Evolutionary conservation across 2,797 vertebrate species (phyloP).

Genomic region (Sebastes iracundus): DNA sequence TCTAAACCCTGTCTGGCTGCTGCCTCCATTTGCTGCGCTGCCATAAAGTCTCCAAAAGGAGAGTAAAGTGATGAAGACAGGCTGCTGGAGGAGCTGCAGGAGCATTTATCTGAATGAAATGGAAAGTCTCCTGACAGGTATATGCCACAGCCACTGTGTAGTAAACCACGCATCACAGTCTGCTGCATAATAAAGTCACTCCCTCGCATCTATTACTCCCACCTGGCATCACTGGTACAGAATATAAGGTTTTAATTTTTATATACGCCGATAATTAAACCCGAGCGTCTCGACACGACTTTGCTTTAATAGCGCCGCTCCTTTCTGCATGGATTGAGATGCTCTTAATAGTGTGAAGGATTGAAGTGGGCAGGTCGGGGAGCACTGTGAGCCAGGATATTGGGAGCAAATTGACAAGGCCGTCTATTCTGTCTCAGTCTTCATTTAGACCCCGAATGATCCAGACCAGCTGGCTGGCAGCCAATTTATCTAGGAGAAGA

Average conservation of each 20-base stretch:
- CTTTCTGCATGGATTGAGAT: slow-evolving; percentile 69
- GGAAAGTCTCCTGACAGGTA: slow-evolving; percentile 71
- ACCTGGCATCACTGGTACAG: slow-evolving; percentile 31
- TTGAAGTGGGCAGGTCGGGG: slow-evolving; percentile 72
- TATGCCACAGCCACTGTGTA: slow-evolving; percentile 50
- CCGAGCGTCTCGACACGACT: slow-evolving; percentile 46
- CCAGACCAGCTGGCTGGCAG: slow-evolving; percentile 76
- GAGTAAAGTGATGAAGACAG: slow-evolving; percentile 70
- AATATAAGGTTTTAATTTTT: slow-evolving; percentile 65
- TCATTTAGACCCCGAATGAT: slow-evolving; percentile 80
- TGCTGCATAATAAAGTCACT: slow-evolving; percentile 52
- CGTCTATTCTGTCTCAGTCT: slow-evolving; percentile 78
- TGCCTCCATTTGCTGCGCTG: slow-evolving; percentile 63
- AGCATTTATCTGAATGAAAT: slow-evolving; percentile 78
- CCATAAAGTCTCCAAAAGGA: slow-evolving; percentile 74
- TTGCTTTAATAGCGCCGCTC: slow-evolving; percentile 58
- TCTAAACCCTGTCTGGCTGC: slow-evolving; percentile 53
- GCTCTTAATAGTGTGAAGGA: slow-evolving; percentile 72
- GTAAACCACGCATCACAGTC: slow-evolving; percentile 66
- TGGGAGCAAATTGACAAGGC: slow-evolving; percentile 84
- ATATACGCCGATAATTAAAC: slow-evolving; percentile 57
- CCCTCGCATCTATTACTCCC: slow-evolving; percentile 33
- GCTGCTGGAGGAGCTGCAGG: slow-evolving; percentile 42
- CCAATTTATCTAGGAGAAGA: slow-evolving; percentile 82
- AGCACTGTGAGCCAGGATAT: slow-evolving; percentile 71